phyloP scores from a whole-genome alignment of 2,888 invertebrate genomes.

The Polyommatus icarus region DNA sequence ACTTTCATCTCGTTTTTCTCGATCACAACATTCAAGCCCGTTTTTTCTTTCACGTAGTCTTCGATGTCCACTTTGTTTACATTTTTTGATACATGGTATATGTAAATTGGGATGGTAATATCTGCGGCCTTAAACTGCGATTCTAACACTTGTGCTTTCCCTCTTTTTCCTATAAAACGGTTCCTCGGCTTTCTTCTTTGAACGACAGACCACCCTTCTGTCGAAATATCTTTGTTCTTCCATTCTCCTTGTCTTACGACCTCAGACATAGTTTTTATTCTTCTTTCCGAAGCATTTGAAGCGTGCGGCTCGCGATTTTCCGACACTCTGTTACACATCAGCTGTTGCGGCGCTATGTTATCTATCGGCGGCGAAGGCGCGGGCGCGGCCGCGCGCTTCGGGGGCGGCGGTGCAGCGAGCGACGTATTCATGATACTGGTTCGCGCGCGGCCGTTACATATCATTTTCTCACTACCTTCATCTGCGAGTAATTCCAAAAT shows the following conservation, averaged over 20 bases:
- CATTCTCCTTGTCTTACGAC: background rate
- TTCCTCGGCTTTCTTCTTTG: constrained; percentile 2
- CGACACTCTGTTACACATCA: background rate
- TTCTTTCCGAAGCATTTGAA: background rate
- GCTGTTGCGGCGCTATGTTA: background rate
- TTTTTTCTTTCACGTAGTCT: background rate
- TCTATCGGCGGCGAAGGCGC: background rate
- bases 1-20: background rate
- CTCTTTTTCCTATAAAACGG: background rate
- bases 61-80: background rate
- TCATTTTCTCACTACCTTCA: background rate
- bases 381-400: background rate
- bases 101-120: background rate
- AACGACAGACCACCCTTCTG: background rate
- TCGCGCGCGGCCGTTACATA: background rate
- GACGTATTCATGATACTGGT: background rate
- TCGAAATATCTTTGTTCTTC: background rate
- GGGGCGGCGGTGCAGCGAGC: background rate
- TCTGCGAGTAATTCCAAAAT: background rate
- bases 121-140: background rate
- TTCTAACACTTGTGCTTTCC: background rate
- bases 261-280: background rate
- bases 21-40: background rate
- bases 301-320: background rate
- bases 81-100: background rate